Evolutionary conservation across 2,797 vertebrate species (phyloP).

Genomic region (Lagorchestes hirsutus): DNA sequence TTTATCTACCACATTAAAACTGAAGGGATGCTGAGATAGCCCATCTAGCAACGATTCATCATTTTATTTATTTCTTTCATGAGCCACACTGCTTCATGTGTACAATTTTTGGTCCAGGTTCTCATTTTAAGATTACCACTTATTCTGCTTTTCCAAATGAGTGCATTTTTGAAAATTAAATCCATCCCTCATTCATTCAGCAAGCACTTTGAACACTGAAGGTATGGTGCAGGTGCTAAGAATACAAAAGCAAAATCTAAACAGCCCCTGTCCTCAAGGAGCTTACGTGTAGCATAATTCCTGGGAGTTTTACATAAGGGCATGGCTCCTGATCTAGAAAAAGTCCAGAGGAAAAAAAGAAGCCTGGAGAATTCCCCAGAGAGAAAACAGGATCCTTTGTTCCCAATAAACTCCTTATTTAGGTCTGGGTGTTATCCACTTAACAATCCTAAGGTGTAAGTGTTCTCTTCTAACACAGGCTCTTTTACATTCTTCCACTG

Average conservation of each 20-base stretch:
- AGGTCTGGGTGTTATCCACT: neutral
- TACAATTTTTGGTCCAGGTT: slow-evolving; percentile 59
- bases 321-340: neutral
- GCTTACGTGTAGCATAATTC: neutral
- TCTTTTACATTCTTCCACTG: neutral
- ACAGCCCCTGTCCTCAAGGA: neutral
- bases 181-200: neutral
- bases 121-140: slow-evolving; percentile 64
- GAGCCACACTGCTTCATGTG: slow-evolving; percentile 8
- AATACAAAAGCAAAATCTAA: neutral
- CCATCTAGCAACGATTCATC: neutral
- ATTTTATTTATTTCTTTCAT: neutral
- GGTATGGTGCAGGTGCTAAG: neutral
- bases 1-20: neutral
- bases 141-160: slow-evolving; percentile 11
- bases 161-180: neutral
- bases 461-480: neutral
- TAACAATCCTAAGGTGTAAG: neutral
- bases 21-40: neutral
- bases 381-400: neutral
- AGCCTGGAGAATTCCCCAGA: neutral
- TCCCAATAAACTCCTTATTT: neutral
- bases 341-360: neutral
- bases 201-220: neutral
- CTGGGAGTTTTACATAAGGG: neutral